These are phyloP conservation scores for Carassius carassius DNA, from an alignment of 2,113 vertebrate genomes.

Conservation along the genomic window DNA sequence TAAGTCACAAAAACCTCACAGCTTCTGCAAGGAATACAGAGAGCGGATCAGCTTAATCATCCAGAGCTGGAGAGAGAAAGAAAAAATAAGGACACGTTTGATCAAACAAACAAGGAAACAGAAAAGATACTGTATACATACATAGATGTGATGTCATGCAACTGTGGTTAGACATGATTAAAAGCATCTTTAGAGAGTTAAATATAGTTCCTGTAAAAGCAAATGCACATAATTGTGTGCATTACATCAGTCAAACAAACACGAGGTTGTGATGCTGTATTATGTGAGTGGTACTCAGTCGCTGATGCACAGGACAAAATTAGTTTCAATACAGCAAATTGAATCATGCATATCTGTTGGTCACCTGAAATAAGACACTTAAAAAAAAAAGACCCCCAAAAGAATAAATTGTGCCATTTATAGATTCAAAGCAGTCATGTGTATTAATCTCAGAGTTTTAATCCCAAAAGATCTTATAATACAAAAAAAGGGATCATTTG, in stretches of 20 bases:
- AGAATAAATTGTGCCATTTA: slow-evolving; percentile 87
- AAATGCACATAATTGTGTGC: background rate
- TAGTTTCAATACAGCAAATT: slow-evolving; percentile 17
- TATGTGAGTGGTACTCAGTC: slow-evolving; percentile 80
- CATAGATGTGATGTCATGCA: background rate
- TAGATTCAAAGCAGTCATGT: slow-evolving; percentile 71
- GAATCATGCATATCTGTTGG: slow-evolving; percentile 59
- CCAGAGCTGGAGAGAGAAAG: slow-evolving; percentile 85
- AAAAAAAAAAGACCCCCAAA: slow-evolving; percentile 47
- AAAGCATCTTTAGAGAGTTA: background rate
- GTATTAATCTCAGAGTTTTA: slow-evolving; percentile 19
- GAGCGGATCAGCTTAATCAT: slow-evolving; percentile 83
- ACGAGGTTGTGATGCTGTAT: background rate
- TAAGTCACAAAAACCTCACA: slow-evolving; percentile 89
- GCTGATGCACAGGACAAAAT: slow-evolving; percentile 80
- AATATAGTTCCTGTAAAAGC: background rate
- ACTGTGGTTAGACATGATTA: background rate
- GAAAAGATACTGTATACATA: background rate
- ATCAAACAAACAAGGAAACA: background rate
- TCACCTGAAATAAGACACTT: slow-evolving; percentile 28
- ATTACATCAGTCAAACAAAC: background rate
- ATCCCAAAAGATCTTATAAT: background rate
- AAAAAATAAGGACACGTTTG: slow-evolving; percentile 37
- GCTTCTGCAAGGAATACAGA: slow-evolving; percentile 77
- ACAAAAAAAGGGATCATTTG: slow-evolving; percentile 49